phyloP scores from a whole-genome alignment of 1,140 invertebrate species.

The Solen grandis region DNA sequence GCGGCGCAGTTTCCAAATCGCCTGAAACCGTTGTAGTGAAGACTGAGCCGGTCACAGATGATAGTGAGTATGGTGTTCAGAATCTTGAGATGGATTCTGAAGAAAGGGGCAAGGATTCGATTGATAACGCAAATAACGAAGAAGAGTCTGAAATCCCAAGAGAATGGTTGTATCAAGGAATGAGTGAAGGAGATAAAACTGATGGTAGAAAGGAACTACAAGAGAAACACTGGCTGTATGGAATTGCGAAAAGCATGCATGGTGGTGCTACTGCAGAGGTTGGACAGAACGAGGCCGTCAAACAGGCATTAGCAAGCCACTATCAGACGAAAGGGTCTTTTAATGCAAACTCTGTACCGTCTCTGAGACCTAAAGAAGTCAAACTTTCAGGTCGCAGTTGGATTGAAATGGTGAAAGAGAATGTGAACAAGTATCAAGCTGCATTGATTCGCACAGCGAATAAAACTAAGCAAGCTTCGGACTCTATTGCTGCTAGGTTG shows the following conservation, averaged over 20 bases:
- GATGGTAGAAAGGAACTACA: not conserved
- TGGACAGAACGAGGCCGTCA: not conserved
- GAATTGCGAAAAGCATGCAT: not conserved
- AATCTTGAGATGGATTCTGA: not conserved
- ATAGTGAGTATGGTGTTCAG: not conserved
- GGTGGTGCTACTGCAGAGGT: too few species aligned
- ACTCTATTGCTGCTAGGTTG: not conserved
- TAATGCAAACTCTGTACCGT: too few species aligned
- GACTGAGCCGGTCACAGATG: too few species aligned
- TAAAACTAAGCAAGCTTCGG: not conserved
- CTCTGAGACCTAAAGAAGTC: not conserved
- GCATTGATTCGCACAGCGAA: slow-evolving; percentile 13
- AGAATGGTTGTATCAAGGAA: not conserved
- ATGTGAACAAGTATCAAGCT: slow-evolving; percentile 45
- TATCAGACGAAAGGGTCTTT: too few species aligned
- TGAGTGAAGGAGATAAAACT: too few species aligned
- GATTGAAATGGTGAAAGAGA: slow-evolving; percentile 50
- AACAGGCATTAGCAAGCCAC: not conserved
- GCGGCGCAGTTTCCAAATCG: too few species aligned
- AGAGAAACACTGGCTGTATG: not conserved
- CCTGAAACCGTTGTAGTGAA: too few species aligned
- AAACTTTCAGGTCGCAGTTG: not conserved
- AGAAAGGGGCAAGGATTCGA: not conserved
- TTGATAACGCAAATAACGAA: not conserved
- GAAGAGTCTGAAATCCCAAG: not conserved